These are phyloP conservation scores for Hoplias malabaricus DNA, from an alignment of 2,113 vertebrate genomes.

Conservation along the genomic window DNA sequence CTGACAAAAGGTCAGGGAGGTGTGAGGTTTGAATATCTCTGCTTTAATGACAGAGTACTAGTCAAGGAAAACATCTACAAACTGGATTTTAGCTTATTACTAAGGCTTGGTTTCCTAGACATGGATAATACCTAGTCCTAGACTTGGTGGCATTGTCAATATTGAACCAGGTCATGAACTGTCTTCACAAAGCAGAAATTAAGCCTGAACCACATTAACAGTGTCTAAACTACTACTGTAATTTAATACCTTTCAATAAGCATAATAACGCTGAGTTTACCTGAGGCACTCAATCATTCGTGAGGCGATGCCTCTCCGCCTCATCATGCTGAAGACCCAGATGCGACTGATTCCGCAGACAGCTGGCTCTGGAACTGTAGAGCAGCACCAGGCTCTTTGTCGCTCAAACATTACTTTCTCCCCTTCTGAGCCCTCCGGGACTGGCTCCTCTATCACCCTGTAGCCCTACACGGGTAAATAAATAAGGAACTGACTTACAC, in stretches of 20 bases:
- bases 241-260: not conserved
- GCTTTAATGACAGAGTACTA: too few relatives aligned
- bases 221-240: not conserved
- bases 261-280: conserved; percentile 59
- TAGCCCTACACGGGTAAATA: conserved; percentile 77
- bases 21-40: too few relatives aligned
- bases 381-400: conserved; percentile 98
- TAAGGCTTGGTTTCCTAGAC: too few relatives aligned
- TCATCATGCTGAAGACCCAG: conserved; percentile 98
- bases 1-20: too few relatives aligned
- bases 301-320: conserved; percentile 90
- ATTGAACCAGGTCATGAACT: too few relatives aligned
- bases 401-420: conserved; percentile 94
- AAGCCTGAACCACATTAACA: not conserved
- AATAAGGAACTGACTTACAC: too few relatives aligned
- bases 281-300: conserved; percentile 96
- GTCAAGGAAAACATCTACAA: too few relatives aligned
- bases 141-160: too few relatives aligned
- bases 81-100: too few relatives aligned
- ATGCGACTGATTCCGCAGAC: conserved; percentile 97
- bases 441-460: conserved; percentile 92
- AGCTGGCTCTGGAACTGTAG: conserved; percentile 88
- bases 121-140: too few relatives aligned
- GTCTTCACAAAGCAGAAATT: not conserved
- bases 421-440: conserved; percentile 84